phyloP scores from a whole-genome alignment of 2,888 invertebrate genomes.

The Euplexia lucipara region DNA sequence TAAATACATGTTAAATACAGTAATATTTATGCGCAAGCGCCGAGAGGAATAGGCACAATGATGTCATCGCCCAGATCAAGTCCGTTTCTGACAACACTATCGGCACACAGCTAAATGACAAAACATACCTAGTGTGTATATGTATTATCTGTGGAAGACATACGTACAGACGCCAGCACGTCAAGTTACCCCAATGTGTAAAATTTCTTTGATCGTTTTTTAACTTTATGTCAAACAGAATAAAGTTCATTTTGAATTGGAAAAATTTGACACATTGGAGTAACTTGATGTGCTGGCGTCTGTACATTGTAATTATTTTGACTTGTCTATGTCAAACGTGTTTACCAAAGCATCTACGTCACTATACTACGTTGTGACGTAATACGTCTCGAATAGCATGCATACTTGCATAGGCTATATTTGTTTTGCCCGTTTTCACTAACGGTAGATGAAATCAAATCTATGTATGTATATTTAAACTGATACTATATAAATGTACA shows the following conservation, averaged over 20 bases:
- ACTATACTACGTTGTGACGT: constrained; percentile 10
- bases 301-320: constrained; percentile 38
- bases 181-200: no score
- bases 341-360: constrained; percentile 29
- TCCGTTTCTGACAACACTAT: constrained; percentile 27
- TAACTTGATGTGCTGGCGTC: no score
- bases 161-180: no score
- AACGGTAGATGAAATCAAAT: no score
- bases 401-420: constrained; percentile 2
- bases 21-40: constrained; percentile 20
- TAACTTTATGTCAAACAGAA: no score
- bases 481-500: no score
- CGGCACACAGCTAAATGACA: constrained; percentile 41
- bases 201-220: no score
- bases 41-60: constrained; percentile 41
- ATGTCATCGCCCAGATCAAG: constrained; percentile 56
- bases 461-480: no score
- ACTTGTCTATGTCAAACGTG: constrained; percentile 28
- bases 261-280: no score
- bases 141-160: constrained; percentile 10
- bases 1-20: no score
- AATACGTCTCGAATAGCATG: background rate
- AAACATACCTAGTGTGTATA: constrained; percentile 26
- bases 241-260: no score
- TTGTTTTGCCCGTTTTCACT: background rate